phyloP scores from a whole-genome alignment of 2,797 vertebrate genomes.

The Malurus splendens region DNA sequence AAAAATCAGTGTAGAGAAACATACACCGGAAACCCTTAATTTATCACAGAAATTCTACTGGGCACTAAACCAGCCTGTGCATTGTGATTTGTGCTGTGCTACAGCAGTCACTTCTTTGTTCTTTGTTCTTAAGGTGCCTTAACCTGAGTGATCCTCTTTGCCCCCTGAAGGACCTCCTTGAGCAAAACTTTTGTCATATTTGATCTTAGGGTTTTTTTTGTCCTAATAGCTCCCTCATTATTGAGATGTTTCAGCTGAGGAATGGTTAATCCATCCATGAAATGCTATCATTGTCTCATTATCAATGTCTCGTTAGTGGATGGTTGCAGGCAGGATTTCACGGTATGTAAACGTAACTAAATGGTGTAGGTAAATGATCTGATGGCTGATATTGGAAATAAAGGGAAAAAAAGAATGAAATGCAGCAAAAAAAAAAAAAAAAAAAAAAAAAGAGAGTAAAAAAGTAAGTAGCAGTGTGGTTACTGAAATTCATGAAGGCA shows the following conservation, averaged over 20 bases:
- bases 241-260: not conserved
- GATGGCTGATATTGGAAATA: not conserved
- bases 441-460: not conserved
- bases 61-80: not conserved
- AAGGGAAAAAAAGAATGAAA: not conserved
- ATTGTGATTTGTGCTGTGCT: not conserved
- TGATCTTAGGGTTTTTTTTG: not conserved
- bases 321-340: not conserved
- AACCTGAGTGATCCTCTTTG: not conserved
- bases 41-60: not conserved
- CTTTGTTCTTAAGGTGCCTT: not conserved
- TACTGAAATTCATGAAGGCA: not conserved
- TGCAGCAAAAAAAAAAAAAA: not conserved
- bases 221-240: not conserved
- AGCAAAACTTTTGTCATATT: not conserved
- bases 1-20: not conserved
- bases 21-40: not conserved
- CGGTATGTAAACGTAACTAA: not conserved
- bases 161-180: not conserved
- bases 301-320: not conserved
- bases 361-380: not conserved
- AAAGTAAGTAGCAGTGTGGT: not conserved
- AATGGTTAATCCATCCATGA: not conserved
- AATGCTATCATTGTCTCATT: not conserved
- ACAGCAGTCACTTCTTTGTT: not conserved